Evolutionary conservation across 2,797 vertebrate genomes (phyloP), one percentile per base, ranked within the genome.

Genomic region (Platalea minor): DNA sequence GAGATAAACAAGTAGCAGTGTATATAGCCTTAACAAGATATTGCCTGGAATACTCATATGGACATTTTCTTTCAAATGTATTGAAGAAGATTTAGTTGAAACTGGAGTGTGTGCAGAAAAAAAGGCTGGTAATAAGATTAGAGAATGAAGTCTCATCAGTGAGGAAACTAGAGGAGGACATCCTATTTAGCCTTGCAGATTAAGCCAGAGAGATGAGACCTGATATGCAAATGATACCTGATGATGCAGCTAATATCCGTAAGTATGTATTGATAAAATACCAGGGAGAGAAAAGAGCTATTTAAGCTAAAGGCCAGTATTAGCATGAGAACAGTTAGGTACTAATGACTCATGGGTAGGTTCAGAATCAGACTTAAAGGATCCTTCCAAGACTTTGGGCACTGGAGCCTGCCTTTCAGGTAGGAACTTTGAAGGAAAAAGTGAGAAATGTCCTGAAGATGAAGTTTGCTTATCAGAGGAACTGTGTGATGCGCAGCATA

Each of bases 21-120:
- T 69, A 45, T 4, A 4, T 9, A 63, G 21, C 20, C 43, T 77
- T 63, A 68, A 28, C 3, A 28, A 61, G 73, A 29, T 1, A 12
- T 59, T 0, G 0, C 17, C 31, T 64, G 17, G 33, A 45, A 45
- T 60, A 33, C 23, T 45, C 7, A 2, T 13, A 28, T 10, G n/a
- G n/a, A 31, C 1, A 1, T 65, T 90, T 84, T 50, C 15, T 86
- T 78, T 82, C 15, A 56, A 13, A 28, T 19, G 1, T 18, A 3
- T 37, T 84, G 48, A 43, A 33, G 28, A 37, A 88, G 18, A 14
- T 69, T 78, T 37, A 51, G 33, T 35, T 83, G 50, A 68, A 93
- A 69, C 4, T 41, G 53, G 26, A 94, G 19, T 1, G 26, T 39
- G 10, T 31, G 37, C 45, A 69, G 31, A 18, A 63, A 50, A 68